Percentiles rank a stretch among this genome's conserved stretches.
phyloP scores from a whole-genome alignment of 2,113 vertebrate genomes.

The Odocoileus hemionus region DNA sequence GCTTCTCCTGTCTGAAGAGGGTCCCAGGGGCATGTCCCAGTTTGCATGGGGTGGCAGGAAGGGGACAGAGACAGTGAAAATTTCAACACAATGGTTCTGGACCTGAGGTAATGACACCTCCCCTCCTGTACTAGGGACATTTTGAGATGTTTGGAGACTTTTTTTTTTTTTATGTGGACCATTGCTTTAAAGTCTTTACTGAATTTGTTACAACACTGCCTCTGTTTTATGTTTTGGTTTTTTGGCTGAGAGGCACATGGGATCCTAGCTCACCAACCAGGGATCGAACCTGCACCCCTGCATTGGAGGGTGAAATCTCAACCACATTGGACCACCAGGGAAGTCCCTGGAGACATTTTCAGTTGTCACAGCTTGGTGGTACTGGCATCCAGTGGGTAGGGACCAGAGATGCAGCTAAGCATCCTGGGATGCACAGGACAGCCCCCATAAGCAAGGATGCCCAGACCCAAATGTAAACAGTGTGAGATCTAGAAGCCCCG shows the following conservation, averaged over 20 bases:
- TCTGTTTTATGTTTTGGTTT: neutral
- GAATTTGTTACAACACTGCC: neutral
- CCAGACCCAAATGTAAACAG: neutral
- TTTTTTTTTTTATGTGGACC: neutral
- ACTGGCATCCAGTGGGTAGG: neutral
- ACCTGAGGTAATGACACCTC: neutral
- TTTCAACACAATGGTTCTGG: neutral
- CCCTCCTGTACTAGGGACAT: too few species aligned
- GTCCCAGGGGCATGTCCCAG: neutral
- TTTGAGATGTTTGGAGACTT: neutral
- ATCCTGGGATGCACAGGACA: accelerated
- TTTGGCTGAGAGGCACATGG: neutral
- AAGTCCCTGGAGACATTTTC: neutral
- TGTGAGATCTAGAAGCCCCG: neutral
- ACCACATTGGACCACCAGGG: neutral
- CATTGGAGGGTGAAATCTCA: neutral
- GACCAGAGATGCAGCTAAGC: neutral
- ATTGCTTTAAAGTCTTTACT: neutral
- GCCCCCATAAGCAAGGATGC: accelerated
- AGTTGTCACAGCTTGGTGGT: neutral
- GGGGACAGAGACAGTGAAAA: neutral
- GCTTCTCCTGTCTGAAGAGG: neutral
- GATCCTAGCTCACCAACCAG: neutral
- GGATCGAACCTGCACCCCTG: neutral
- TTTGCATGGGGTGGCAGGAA: accelerated